These are phyloP conservation scores for Uropetala carovei DNA, from an alignment of 2,888 invertebrate species.

Conservation along the genomic window DNA sequence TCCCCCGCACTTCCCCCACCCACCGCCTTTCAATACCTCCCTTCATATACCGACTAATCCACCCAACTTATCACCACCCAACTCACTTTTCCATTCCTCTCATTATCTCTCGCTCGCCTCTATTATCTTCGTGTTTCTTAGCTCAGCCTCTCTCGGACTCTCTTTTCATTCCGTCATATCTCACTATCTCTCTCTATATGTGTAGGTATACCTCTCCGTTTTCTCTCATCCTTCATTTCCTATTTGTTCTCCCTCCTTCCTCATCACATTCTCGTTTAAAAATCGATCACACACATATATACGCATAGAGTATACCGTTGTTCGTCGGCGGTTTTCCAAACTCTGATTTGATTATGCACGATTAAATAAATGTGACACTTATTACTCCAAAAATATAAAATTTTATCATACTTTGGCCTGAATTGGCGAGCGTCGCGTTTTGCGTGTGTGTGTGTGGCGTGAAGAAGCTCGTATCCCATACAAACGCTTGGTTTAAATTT, in stretches of 20 bases:
- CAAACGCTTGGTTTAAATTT: too few species aligned
- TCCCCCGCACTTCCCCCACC: not conserved
- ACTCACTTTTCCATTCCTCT: not conserved
- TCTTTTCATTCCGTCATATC: not conserved
- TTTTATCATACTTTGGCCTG: too few species aligned
- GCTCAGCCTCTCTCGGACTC: not conserved
- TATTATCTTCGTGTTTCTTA: conserved; percentile 1
- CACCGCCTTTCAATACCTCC: not conserved
- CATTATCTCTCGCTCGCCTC: not conserved
- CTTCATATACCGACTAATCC: conserved; percentile 19
- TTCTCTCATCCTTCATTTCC: not conserved
- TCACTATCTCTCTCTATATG: not conserved
- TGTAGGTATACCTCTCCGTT: not conserved
- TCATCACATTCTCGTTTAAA: not conserved
- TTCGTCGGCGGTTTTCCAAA: too few species aligned
- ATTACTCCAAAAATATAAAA: too few species aligned
- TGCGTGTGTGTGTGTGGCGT: too few species aligned
- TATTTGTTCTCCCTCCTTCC: not conserved
- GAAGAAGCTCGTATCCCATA: too few species aligned
- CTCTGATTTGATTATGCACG: too few species aligned
- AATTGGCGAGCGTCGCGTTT: too few species aligned
- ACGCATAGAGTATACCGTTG: too few species aligned
- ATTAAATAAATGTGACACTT: too few species aligned
- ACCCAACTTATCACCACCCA: not conserved
- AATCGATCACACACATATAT: too few species aligned